Base-by-base conservation (phyloP, 2,113 vertebrate genomes). In the Actenoides hombroni region DNA sequence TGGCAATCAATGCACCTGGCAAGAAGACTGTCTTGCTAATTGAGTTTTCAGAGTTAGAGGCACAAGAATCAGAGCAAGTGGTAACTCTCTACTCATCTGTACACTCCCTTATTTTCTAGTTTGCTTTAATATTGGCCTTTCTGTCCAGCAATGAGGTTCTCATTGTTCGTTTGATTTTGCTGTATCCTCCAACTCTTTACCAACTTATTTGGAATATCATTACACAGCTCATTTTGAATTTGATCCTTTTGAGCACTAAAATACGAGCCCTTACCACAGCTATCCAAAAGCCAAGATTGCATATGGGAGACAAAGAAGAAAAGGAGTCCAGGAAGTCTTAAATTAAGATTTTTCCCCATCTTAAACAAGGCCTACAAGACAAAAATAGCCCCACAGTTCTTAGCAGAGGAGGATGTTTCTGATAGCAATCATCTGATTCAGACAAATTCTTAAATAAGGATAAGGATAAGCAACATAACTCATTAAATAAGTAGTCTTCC, bases 401-500 rank as follows among this genome's bases (percentile, higher is more conserved):
- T 83, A 67, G 67, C 59, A 80, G 78, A 83, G 44, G 54, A 93
- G 54, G 59, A 80, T 96, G 85, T 91, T 96, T 94, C 85, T 93
- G 93, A 96, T 93, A 94, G 83, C 56, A 88, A 94, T 96, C 18
- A 0, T 93, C 95, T 95, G 96, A 90, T 97, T 92, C 87, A 96
- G 88, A 67, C 85, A 68, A 92, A 94, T 95, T 93, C 94, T 95
- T 94, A 40, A 91, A 94, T 77, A 74, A 86, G 87, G 83, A 87
- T 95, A 97, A 96, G 95, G 84, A 91, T 94, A 97, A 96, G 95
- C 75, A 95, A 67, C 94, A 96, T 96, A 93, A 95, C 39, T 95
- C 79, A 90, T 83, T 65, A 86, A 94, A 65, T 83, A 87, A 95
- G 61, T 92, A 87, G 70, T 84, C 61, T 90, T 91, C 81, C 82